Evolutionary conservation across 2,797 vertebrate species (phyloP), one percentile per base, ranked within the genome.

Genomic region (Lagodon rhomboides): DNA sequence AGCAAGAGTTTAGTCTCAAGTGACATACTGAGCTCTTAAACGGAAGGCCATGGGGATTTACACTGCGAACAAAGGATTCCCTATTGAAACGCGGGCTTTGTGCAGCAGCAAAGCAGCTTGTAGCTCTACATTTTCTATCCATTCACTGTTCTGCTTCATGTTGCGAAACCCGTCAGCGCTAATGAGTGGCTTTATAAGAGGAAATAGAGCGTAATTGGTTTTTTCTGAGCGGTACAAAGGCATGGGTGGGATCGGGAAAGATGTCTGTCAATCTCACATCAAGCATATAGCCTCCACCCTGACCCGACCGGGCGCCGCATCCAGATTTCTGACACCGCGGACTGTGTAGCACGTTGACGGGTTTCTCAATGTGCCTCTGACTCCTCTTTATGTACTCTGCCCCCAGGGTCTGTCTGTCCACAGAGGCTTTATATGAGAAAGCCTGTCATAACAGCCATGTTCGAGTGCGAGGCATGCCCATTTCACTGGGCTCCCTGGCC

Each of bases 131-230:
- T 86, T 88, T 90, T 83, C 80, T 85, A 85, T 86, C 87, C 87
- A 76, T 84, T 89, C 91, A 84, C 86, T 89, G 90, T 92, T 93
- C 91, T 83, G 92, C 88, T 93, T 91, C 92, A 86, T 86, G 90
- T 92, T 80, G 84, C 87, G 85, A 94, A 93, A 85, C 86, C 79
- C 85, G 63, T 82, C 87, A 75, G 81, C 59, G 54, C 89, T 94
- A 94, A 95, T 93, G 90, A 92, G 89, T 78, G 41, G 83, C 82
- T 92, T 91, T 84, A 90, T 82, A 79, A 68, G 85, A 81, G 89
- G 89, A 92, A 93, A 89, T 86, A 87, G 88, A 93, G 87, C 90
- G 60, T 92, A 90, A 93, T 93, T 91, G 69, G 18, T 68, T 68
- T 74, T 74, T 83, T 83, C 77, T 44, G 79, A 71, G 79, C 15